phyloP scores from a whole-genome alignment of 2,888 invertebrate species.

The Aleiodes leptofemur region DNA sequence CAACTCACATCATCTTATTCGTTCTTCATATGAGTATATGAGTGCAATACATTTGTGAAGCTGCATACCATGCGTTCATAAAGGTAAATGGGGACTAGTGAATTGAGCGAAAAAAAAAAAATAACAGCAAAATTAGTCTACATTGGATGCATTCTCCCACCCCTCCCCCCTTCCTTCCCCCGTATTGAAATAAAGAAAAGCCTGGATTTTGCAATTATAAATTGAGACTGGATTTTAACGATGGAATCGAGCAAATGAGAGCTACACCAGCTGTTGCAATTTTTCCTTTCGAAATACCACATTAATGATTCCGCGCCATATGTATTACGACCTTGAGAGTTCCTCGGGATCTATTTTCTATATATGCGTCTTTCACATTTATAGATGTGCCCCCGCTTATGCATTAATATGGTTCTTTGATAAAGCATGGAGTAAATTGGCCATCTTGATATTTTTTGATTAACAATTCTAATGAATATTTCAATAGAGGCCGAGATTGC shows the following conservation, averaged over 20 bases:
- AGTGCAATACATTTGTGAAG: slow-evolving; percentile 20
- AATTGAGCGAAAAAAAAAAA: slow-evolving; percentile 33
- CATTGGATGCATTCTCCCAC: too few relatives aligned
- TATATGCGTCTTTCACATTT: slow-evolving; percentile 18
- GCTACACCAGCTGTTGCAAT: slow-evolving; percentile 60
- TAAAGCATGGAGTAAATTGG: too few relatives aligned
- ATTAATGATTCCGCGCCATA: slow-evolving; percentile 48
- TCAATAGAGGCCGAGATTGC: too few relatives aligned
- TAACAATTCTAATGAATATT: too few relatives aligned
- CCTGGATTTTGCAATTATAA: slow-evolving; percentile 29
- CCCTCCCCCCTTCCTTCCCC: too few relatives aligned
- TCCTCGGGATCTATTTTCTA: slow-evolving; percentile 31
- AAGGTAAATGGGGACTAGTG: slow-evolving; percentile 15
- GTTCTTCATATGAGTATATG: slow-evolving; percentile 61
- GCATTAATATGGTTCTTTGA: background rate
- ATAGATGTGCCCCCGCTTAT: slow-evolving; percentile 1
- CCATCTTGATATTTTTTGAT: too few relatives aligned
- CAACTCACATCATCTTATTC: slow-evolving; percentile 43
- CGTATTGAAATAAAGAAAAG: slow-evolving; percentile 9
- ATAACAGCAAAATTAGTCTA: slow-evolving; percentile 9
- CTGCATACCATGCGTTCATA: slow-evolving; percentile 58
- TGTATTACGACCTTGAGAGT: slow-evolving; percentile 43
- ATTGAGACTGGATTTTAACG: slow-evolving; percentile 11
- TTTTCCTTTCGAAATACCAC: slow-evolving; percentile 59
- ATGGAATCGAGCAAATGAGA: slow-evolving; percentile 49